Evolutionary conservation across 2,888 invertebrate species (phyloP), one percentile per base, ranked within the genome.

Genomic region (Scaptomyza polygonia): DNA sequence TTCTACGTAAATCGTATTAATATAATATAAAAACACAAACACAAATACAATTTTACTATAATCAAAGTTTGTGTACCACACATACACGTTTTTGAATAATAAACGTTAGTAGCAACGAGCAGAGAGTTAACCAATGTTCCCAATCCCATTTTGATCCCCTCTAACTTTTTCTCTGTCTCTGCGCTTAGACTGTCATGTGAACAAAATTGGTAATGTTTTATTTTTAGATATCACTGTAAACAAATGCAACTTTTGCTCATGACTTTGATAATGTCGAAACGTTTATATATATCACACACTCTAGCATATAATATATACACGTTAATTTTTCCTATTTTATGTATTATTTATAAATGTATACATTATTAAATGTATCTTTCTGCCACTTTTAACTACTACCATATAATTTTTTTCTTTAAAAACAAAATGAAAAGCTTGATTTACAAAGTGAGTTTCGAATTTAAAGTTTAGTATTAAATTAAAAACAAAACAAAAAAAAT

Each of bases 391-490:
- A 72, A 67, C 49, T 74, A 47, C 56, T 55, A 75, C 47, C 64
- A 61, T 53, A 48, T 56, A 36, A 47, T 75, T 75, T 58, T 54
- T 61, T 72, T 67, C 40, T 40, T 64, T 51, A 47, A 66, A 5
- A n/a, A n/a, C 52, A 55, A 44, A 52, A 54, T 45, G 42, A 48
- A 62, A 66, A 61, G 53, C 53, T 77, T 86, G 67, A 77, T 88
- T 86, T 71, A 74, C 62, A 85, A 88, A 85, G 79, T 87, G 86
- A 86, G 87, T 87, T 87, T 88, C 88, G 88, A 88, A 89, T 89
- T 88, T 89, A 86, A 79, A 72, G 72, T 79, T 83, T 83, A 83
- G 75, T 79, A 72, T 82, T 76, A 74, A 72, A 68, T 61, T 77
- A 49, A 67, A 72, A 71, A 55, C 14, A 65, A 56, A 67, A 42